Base-by-base conservation (phyloP, 2,797 vertebrate genomes). In the Hirundo rustica region DNA sequence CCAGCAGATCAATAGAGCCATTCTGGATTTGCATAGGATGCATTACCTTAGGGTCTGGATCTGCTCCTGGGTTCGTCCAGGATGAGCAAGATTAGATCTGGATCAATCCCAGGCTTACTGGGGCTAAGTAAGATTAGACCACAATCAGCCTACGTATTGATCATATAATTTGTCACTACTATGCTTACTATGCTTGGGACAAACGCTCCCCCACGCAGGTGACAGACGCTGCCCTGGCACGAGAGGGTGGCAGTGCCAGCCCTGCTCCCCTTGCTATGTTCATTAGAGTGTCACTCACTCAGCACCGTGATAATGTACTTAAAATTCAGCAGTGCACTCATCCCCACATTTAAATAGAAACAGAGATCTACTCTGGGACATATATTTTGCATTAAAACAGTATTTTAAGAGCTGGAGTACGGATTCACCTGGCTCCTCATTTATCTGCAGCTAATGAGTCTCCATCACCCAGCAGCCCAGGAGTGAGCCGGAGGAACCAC, bases 61-160 rank as follows among this genome's bases (percentile, higher is more conserved):
- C 91, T 44, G 83, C 85, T 95, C 66, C 92, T 88, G 64, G 55
- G 47, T 75, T 94, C 92, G 88, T 72, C 91, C 89, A 44, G 89
- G 92, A 95, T 95, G 92, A 96, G 85, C 57, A 81, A 92, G 96
- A 96, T 96, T 95, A 96, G 85, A 96, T 96, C 85, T 93, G 89
- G 91, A 96, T 96, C 95, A 95, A 96, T 96, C 89, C 83, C 7
- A 1, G 82, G 82, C 64, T 95, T 88, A 95, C 64, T 2, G 1
- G 76, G 88, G 70, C 93, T 93, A 78, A 93, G 85, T 19, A 86
- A 96, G 94, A 96, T 94, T 92, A 95, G 88, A 94, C 71, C 90
- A 79, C 4, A 5, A 93, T 96, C 94, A 92, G 88, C 29, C 50
- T 74, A 32, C 0, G 0, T 40, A 97, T 96, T 54, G 96, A 97